Evolutionary conservation across 2,797 vertebrate genomes (phyloP).

Genomic region (Lycodopsis pacificus): DNA sequence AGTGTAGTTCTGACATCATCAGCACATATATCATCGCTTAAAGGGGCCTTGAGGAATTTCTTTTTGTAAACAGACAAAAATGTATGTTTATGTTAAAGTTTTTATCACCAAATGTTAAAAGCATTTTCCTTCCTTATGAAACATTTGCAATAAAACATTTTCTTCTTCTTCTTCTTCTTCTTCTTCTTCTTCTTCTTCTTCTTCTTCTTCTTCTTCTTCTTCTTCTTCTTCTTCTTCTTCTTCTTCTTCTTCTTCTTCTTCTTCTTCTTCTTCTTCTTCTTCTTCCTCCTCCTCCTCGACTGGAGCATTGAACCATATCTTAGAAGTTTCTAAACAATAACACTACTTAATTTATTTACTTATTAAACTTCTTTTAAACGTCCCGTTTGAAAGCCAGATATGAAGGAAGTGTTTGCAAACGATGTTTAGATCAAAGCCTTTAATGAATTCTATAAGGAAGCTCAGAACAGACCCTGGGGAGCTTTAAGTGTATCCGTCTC

Average conservation of each 20-base stretch:
- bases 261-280: too few species aligned
- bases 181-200: too few species aligned
- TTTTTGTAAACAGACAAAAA: not conserved
- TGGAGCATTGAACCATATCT: not conserved
- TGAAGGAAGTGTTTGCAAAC: not conserved
- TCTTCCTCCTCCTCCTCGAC: too few species aligned
- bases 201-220: not conserved
- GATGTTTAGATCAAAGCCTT: slow-evolving; percentile 14
- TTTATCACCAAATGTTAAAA: not conserved
- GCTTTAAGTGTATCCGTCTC: slow-evolving; percentile 4
- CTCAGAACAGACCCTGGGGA: not conserved
- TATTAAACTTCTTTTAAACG: not conserved
- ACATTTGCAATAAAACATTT: not conserved
- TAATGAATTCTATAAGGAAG: slow-evolving; percentile 1
- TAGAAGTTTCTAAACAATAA: not conserved
- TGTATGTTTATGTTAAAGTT: not conserved
- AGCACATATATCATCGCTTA: not conserved
- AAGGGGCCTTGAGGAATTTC: not conserved
- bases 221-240: not conserved
- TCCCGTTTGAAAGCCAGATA: slow-evolving; percentile 1
- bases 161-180: not conserved
- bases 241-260: not conserved
- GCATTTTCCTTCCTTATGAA: not conserved
- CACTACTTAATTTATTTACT: not conserved
- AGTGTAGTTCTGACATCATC: not conserved